Evolutionary conservation across 2,797 vertebrate genomes (phyloP).

Genomic region (Microhierax caerulescens): DNA sequence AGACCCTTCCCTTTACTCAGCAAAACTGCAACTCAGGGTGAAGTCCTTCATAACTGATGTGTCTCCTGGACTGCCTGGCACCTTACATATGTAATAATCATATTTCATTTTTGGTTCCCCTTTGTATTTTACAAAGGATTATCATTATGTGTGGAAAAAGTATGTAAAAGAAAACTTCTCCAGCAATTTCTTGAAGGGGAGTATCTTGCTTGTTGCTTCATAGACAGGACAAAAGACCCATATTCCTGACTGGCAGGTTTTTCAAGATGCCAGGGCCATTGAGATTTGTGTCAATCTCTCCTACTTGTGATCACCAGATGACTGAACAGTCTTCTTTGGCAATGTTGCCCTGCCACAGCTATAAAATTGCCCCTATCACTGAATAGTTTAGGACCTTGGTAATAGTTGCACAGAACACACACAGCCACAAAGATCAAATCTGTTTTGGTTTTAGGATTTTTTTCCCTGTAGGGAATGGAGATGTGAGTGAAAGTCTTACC

Average conservation of each 20-base stretch:
- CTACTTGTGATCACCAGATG: neutral
- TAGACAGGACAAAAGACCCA: neutral
- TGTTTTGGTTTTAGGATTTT: neutral
- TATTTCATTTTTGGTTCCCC: neutral
- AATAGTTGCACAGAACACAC: neutral
- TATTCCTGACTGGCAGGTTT: neutral
- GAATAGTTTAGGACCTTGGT: neutral
- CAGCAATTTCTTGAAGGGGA: neutral
- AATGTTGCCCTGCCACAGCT: neutral
- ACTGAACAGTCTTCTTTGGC: neutral
- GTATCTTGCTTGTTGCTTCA: neutral
- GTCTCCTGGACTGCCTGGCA: neutral
- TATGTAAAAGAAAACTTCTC: neutral
- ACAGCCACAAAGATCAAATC: neutral
- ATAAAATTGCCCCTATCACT: neutral
- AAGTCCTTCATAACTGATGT: neutral
- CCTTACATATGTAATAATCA: neutral
- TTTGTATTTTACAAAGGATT: neutral
- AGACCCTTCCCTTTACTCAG: neutral
- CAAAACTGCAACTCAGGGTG: neutral
- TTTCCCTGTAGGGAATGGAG: neutral
- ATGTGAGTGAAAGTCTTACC: neutral
- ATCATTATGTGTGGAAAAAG: neutral
- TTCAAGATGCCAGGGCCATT: neutral
- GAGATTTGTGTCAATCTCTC: neutral